Conservation (phyloP, 2,113 vertebrate genomes). For the Gorsachius goisagi region DNA sequence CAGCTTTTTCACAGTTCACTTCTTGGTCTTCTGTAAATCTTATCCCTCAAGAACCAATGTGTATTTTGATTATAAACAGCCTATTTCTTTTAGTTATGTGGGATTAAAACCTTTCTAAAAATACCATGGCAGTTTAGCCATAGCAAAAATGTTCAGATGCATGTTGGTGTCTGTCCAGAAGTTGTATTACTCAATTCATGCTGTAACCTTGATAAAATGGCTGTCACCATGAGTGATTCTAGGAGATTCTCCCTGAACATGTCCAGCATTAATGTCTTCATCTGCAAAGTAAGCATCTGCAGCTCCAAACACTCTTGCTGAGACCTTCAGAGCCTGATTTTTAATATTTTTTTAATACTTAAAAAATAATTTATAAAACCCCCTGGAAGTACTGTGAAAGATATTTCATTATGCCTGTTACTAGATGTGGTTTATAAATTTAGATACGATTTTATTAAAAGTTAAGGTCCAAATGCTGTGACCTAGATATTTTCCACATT, state of each 20-base stretch:
- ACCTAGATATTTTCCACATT: background rate
- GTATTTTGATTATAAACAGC: background rate
- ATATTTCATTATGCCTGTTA: background rate
- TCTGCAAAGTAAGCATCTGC: background rate
- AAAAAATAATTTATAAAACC: background rate
- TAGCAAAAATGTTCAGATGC: background rate
- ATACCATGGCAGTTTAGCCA: background rate
- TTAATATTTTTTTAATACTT: background rate
- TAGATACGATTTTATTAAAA: background rate
- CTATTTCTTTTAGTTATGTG: background rate
- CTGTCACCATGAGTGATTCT: background rate
- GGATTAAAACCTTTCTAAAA: conserved; percentile 5
- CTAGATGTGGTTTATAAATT: background rate
- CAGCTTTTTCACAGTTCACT: background rate
- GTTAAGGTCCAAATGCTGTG: background rate
- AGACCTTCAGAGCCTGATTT: background rate
- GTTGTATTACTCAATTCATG: background rate
- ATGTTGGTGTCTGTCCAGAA: background rate
- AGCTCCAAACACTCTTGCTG: background rate
- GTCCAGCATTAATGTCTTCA: background rate
- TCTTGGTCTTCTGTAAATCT: background rate
- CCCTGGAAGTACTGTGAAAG: background rate
- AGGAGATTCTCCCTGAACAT: background rate
- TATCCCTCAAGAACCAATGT: background rate
- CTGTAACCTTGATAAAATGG: background rate